Evolutionary conservation across 2,113 vertebrate species (phyloP).

Genomic region (Chlamydotis undulata): DNA sequence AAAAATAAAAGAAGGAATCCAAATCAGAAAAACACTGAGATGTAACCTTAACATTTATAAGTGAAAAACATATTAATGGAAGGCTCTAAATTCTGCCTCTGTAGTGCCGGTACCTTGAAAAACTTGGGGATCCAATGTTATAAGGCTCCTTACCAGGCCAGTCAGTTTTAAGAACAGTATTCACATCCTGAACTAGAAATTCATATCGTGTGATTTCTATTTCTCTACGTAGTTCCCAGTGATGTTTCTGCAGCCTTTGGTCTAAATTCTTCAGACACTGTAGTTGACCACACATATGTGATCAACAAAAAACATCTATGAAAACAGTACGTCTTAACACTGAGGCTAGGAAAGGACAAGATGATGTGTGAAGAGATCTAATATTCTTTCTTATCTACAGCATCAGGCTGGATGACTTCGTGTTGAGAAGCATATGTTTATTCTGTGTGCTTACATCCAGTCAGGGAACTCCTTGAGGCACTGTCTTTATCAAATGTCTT

Average conservation of each 20-base stretch:
- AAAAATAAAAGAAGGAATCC: not conserved
- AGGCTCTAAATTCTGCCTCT: not conserved
- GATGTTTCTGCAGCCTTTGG: not conserved
- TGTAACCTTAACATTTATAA: not conserved
- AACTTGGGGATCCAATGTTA: not conserved
- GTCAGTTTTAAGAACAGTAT: not conserved
- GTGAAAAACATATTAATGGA: not conserved
- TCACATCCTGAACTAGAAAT: not conserved
- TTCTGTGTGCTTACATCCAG: not conserved
- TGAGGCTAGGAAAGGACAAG: not conserved
- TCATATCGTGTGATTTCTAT: not conserved
- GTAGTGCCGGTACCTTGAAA: not conserved
- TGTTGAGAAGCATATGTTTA: not conserved
- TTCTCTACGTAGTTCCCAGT: not conserved
- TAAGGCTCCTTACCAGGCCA: not conserved
- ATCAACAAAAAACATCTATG: not conserved
- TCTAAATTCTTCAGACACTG: not conserved
- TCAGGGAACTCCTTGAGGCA: not conserved
- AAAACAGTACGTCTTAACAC: not conserved
- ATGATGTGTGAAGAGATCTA: not conserved
- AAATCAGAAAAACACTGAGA: not conserved
- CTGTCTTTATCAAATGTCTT: not conserved
- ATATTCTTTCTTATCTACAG: not conserved
- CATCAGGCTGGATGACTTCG: not conserved
- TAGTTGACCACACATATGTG: not conserved